Evolutionary conservation across 2,113 vertebrate genomes (phyloP), one percentile per base, ranked within the genome.

Genomic region (Pipa parva): DNA sequence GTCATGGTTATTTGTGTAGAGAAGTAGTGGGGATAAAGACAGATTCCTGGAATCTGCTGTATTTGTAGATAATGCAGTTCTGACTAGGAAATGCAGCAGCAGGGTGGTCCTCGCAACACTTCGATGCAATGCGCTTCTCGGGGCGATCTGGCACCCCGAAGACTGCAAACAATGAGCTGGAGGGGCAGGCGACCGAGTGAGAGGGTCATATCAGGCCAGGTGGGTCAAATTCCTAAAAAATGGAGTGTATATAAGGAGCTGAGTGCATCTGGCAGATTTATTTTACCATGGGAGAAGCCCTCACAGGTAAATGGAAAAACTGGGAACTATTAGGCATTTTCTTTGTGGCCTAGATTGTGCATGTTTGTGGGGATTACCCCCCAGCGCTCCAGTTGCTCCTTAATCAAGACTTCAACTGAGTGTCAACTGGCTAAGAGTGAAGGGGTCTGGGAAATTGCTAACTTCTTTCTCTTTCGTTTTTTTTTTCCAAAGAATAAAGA

Each of bases 401-500:
- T n/a, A n/a, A n/a, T n/a, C n/a, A n/a, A n/a, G n/a, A n/a, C n/a
- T n/a, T n/a, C n/a, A n/a, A n/a, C n/a, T n/a, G n/a, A n/a, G n/a
- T n/a, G n/a, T n/a, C n/a, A 42, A n/a, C 29, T 10, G 10, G 10
- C 10, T 52, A 12, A 22, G 4, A 36, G 18, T 17, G 25, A 29
- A 36, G 55, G 29, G 3, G 36, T 58, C 29, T 58, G 55, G 55
- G 28, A 37, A 29, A 21, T 21, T 7, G 17, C 55, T 58, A n/a
- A 36, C 28, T 20, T 11, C 5, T 9, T 7, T 13, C 25, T 8
- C 37, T 3, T 55, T 27, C 18, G 15, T 42, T 55, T 3, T 33
- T 20, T 48, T 54, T n/a, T 13, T 54, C 69, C 45, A 39, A 20
- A 97, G 95, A 86, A 88, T 63, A 94, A 93, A 59, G 93, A 95